Evolutionary conservation across 2,113 vertebrate genomes (phyloP), one percentile per base, ranked within the genome.

Genomic region (Vombatus ursinus): DNA sequence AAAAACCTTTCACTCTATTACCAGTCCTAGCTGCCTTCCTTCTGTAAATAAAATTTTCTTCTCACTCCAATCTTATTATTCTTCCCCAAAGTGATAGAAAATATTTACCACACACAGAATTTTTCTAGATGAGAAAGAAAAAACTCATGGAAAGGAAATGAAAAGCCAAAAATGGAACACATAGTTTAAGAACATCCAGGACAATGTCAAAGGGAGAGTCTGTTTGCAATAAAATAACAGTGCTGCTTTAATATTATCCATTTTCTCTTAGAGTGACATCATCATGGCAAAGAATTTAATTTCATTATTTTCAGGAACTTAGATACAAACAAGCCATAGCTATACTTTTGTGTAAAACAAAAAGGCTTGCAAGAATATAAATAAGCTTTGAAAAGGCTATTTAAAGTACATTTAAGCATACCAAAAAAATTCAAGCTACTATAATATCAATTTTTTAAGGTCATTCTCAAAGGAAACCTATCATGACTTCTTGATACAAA

Each of bases 61-160:
- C n/a, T 57, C 48, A 92, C 47, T 28, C 89, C 90, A 92, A 49
- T 25, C 28, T 92, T 84, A 57, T 90, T 89, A 24, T 61, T 95
- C 7, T 23, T 90, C 47, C 90, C 93, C 26, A 95, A 94, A 51
- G 3, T 53, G 94, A 94, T 50, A 51, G 53, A 95, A 94, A 96
- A 44, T 8, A 91, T n/a, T 93, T 10, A 47, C 3, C 52, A 94
- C 47, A 91, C 92, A 89, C 84, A 92, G 12, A 48, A 50, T 49
- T 50, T 92, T 47, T 95, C 93, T n/a, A 94, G 24, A 93, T 91
- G 91, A 68, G 57, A 94, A 92, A 94, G 93, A 91, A 28, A 68
- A 93, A 94, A 90, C 22, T 28, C 92, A 37, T 93, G 90, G 47
- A 24, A 92, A 91, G 37, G 50, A 91, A 5, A 49, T 91, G 26